Evolutionary conservation across 2,113 vertebrate species (phyloP).

Genomic region (Lamprotornis superbus): DNA sequence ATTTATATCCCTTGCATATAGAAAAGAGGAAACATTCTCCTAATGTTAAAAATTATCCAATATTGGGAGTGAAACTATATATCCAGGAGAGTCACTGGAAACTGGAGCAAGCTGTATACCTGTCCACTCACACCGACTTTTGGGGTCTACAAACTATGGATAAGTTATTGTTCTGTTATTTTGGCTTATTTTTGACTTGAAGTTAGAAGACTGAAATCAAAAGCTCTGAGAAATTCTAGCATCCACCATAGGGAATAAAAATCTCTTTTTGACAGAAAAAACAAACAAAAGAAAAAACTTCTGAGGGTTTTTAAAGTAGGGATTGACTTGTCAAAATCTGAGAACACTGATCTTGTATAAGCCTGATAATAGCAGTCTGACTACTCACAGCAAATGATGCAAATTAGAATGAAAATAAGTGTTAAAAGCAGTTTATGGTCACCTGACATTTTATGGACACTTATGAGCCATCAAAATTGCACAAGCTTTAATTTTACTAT

Average conservation of each 20-base stretch:
- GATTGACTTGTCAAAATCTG: neutral
- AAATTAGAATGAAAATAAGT: neutral
- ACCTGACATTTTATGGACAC: neutral
- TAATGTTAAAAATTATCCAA: neutral
- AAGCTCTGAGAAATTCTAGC: neutral
- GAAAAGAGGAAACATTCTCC: neutral
- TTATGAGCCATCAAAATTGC: neutral
- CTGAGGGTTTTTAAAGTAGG: neutral
- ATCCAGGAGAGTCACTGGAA: neutral
- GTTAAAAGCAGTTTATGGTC: neutral
- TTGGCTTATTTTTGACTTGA: neutral
- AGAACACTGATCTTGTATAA: neutral
- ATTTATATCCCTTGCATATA: neutral
- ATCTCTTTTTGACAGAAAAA: neutral
- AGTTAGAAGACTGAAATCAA: neutral
- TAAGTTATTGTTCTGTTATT: neutral
- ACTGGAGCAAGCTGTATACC: neutral
- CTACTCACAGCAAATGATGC: neutral
- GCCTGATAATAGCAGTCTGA: neutral
- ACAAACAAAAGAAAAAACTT: neutral
- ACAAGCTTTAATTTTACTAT: neutral
- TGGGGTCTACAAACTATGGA: neutral
- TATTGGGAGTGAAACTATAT: neutral
- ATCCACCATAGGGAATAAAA: neutral
- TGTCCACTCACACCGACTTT: neutral